Conservation (phyloP, 1,140 invertebrate species). For the Chironomus striatipennis region DNA sequence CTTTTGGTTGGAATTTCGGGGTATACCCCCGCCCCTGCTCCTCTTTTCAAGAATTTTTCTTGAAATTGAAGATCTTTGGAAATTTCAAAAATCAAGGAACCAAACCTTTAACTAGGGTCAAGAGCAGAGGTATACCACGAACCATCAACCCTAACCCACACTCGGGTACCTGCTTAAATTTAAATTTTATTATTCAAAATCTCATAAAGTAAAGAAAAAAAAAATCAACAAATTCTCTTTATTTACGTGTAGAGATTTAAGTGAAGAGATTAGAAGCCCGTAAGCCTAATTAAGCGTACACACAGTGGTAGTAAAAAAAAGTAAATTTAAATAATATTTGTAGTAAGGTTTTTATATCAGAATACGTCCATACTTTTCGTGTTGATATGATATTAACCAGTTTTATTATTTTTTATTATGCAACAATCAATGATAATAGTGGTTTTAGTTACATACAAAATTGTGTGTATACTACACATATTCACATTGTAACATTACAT, state of each 20-base stretch:
- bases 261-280: constrained; percentile 11
- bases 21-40: too few relatives aligned
- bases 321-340: not conserved
- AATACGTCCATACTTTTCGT: constrained; percentile 20
- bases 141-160: too few relatives aligned
- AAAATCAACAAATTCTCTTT: not conserved
- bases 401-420: not conserved
- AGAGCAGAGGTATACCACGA: too few relatives aligned
- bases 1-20: too few relatives aligned
- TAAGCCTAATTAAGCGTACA: constrained; percentile 8
- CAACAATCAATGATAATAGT: not conserved
- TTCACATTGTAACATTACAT: not conserved
- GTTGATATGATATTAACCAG: constrained; percentile 22
- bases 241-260: constrained; percentile 9
- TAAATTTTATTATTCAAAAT: too few relatives aligned
- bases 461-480: too few relatives aligned
- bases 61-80: too few relatives aligned
- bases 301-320: constrained; percentile 6
- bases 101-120: too few relatives aligned
- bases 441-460: not conserved
- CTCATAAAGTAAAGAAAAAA: too few relatives aligned
- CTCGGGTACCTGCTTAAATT: too few relatives aligned
- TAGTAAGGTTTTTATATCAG: constrained; percentile 1
- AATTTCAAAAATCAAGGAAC: too few relatives aligned
- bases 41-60: too few relatives aligned